A percentile compares a stretch with the other conserved stretches of the same genome.
phyloP scores from a whole-genome alignment of 2,113 vertebrate genomes.

The Neodon shergylaensis region DNA sequence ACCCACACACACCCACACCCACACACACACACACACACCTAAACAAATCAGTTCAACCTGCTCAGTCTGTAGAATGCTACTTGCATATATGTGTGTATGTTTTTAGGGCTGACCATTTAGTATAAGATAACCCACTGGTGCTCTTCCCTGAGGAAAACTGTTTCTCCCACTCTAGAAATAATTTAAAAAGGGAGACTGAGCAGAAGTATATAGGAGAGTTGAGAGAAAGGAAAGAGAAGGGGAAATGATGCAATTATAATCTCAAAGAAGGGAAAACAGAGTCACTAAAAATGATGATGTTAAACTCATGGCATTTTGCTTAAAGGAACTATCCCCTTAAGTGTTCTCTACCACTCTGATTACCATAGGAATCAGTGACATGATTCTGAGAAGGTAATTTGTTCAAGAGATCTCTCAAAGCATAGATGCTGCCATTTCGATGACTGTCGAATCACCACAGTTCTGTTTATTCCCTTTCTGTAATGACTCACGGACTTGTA shows the following conservation, averaged over 20 bases:
- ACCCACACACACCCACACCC: background rate
- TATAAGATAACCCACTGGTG: background rate
- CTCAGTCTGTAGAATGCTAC: background rate
- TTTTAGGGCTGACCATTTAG: background rate
- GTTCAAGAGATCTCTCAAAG: conserved; percentile 53
- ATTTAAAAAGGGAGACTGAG: background rate
- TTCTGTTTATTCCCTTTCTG: conserved; percentile 34
- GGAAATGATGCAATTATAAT: background rate
- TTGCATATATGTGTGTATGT: background rate
- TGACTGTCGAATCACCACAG: conserved; percentile 31
- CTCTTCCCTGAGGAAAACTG: background rate
- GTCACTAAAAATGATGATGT: background rate
- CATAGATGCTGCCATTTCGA: conserved; percentile 4
- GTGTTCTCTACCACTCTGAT: background rate
- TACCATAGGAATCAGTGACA: conserved; percentile 47
- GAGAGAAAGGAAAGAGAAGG: background rate
- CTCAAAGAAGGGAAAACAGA: background rate
- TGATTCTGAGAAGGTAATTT: conserved; percentile 1
- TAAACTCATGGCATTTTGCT: conserved; percentile 22
- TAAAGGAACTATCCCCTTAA: background rate
- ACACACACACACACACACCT: background rate
- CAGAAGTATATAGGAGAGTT: background rate
- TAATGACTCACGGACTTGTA: conserved; percentile 59
- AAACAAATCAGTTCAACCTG: background rate
- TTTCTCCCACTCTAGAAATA: background rate